Percentiles rank a stretch among this genome's conserved stretches.
These are phyloP conservation scores for Amphimedon queenslandica DNA, from an alignment of 37 sponge, comb jelly and placozoan genomes.

Conservation along the genomic window DNA sequence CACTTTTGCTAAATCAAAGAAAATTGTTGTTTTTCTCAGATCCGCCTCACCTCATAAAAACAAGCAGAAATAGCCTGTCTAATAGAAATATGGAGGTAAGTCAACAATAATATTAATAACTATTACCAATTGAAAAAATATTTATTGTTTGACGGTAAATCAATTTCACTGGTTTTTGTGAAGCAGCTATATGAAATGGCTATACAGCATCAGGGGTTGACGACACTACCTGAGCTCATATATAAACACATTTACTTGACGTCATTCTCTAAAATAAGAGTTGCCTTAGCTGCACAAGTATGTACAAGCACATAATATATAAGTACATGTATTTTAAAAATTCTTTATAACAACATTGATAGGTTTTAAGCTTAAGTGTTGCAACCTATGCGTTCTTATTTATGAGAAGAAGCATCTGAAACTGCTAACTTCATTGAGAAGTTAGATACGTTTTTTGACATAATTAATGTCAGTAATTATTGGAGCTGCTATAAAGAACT, in stretches of 20 bases:
- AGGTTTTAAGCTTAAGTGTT: slow-evolving; percentile 16
- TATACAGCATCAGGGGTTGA: not conserved
- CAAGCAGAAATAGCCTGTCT: slow-evolving; percentile 1
- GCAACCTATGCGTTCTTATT: not conserved
- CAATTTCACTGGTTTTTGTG: slow-evolving; percentile 1
- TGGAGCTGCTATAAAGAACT: not conserved
- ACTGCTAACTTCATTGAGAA: slow-evolving; percentile 12
- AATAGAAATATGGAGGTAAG: slow-evolving; percentile 1
- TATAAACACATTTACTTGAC: slow-evolving; percentile 8
- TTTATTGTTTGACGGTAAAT: slow-evolving; percentile 2
- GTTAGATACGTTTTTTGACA: no score
- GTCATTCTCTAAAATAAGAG: no score
- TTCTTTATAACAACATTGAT: no score
- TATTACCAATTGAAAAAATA: not conserved
- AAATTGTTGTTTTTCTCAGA: not conserved
- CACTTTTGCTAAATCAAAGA: not conserved
- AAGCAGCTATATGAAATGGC: not conserved
- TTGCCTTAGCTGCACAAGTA: no score
- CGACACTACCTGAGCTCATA: not conserved
- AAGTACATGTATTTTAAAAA: not conserved
- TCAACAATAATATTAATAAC: not conserved
- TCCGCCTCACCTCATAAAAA: not conserved
- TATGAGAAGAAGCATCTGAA: slow-evolving; percentile 5
- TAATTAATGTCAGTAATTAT: slow-evolving; percentile 14
- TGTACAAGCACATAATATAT: not conserved